A percentile compares a stretch with the other conserved stretches of the same genome.
These are phyloP conservation scores for Henricia sp. DNA, from an alignment of 53 echinoderm and acorn worm genomes.

Conservation along the genomic window DNA sequence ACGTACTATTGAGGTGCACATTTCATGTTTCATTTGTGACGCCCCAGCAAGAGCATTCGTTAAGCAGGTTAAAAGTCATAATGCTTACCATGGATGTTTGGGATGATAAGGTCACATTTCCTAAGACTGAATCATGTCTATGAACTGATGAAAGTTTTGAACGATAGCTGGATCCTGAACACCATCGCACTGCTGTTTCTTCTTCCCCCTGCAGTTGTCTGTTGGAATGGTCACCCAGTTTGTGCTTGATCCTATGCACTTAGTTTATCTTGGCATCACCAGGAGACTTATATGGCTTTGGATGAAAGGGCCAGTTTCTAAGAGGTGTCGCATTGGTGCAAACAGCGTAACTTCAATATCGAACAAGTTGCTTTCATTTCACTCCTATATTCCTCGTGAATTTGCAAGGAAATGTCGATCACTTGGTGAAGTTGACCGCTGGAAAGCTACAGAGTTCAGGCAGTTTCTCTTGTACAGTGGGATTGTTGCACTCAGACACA, in stretches of 20 bases:
- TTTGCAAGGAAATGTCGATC: conserved; percentile 34
- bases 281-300: conserved; percentile 62
- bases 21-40: conserved; percentile 58
- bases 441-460: conserved; percentile 72
- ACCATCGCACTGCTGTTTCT: conserved; percentile 47
- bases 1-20: neutral
- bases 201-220: conserved; percentile 37
- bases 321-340: conserved; percentile 49
- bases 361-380: conserved; percentile 40
- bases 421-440: conserved; percentile 50
- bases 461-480: conserved; percentile 60
- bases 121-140: conserved; percentile 31
- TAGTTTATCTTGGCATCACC: conserved; percentile 67
- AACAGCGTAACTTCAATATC: conserved; percentile 26
- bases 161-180: conserved; percentile 33
- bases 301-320: conserved; percentile 63
- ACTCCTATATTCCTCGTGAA: conserved; percentile 60
- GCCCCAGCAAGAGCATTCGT: conserved; percentile 68
- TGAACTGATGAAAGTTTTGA: conserved; percentile 57
- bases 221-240: conserved; percentile 61
- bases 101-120: conserved; percentile 56
- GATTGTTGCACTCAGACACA: conserved; percentile 26
- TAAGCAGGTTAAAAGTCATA: conserved; percentile 60
- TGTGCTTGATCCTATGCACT: conserved; percentile 72
- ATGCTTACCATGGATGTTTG: conserved; percentile 61